phyloP scores from a whole-genome alignment of 2,113 vertebrate species.

The Rallus limicola region DNA sequence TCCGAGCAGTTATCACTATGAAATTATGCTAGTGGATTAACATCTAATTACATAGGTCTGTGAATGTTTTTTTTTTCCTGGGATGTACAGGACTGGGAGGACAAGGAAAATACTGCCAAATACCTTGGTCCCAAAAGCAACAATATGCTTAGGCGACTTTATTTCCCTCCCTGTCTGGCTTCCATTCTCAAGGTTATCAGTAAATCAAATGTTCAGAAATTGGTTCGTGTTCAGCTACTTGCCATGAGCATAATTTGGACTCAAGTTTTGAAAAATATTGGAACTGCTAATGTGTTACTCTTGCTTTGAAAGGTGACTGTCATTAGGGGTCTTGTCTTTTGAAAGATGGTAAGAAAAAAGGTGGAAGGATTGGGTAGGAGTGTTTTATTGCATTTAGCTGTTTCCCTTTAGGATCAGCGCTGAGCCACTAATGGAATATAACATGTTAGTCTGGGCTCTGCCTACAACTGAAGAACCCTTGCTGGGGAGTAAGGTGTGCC shows the following conservation, averaged over 20 bases:
- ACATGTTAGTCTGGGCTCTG: background rate
- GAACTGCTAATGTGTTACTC: background rate
- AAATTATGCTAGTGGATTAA: background rate
- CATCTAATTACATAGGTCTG: background rate
- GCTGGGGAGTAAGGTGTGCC: background rate
- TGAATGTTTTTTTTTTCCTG: background rate
- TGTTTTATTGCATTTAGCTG: background rate
- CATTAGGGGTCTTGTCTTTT: background rate
- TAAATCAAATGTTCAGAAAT: background rate
- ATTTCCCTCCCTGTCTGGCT: background rate
- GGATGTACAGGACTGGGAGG: background rate
- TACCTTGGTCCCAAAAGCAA: background rate
- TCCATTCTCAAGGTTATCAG: background rate
- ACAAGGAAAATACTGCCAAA: background rate
- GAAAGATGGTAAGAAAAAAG: background rate
- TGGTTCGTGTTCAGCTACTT: background rate
- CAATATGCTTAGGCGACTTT: background rate
- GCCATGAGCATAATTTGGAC: background rate
- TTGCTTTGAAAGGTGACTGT: background rate
- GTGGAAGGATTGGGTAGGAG: background rate
- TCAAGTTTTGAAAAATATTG: background rate
- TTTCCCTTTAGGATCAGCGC: background rate
- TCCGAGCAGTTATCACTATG: background rate
- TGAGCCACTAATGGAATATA: background rate
- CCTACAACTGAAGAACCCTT: background rate